Base-by-base conservation (phyloP, 2,113 vertebrate species). In the Sander lucioperca region DNA sequence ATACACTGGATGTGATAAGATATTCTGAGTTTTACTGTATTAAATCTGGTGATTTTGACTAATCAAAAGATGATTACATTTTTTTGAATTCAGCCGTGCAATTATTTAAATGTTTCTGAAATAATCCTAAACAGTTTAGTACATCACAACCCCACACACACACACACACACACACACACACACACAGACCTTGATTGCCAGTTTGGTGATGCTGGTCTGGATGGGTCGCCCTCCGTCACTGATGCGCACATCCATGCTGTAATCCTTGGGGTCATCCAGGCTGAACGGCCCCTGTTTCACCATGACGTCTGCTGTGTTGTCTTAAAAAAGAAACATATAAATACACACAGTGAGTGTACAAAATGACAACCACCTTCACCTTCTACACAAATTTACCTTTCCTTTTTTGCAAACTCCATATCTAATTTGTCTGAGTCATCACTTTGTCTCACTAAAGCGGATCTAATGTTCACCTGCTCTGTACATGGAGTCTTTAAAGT, bases 241-340 rank as follows among this genome's bases (percentile, higher is more conserved):
- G 93, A 99, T 95, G 79, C 96, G 77, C 39, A 99, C 94, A 0
- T 96, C 94, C 83, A 99, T 89, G 67, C 88, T 87, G 91, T 97
- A 95, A 83, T 96, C 94, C 64, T 94, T 95, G 87, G 94, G 83
- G 4, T 95, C 93, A 1, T 99, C 95, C 39, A 95, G 92, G 57
- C 96, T 96, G 83, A 99, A 99, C 48, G 94, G 95, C 7, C 97
- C 97, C 0, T 96, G 95, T 71, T 92, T 97, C 90, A 98, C 95
- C 0, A 92, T 81, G 86, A 99, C 80, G 66, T 92, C 97, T 9
- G 97, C 97, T 0, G 97, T 96, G 94, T 96, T 96, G 90, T 99
- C 98, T 99, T 93, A 2, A 65, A 15, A 91, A 18, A 33, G 11
- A 90, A 83, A 63, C 80, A 77, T 6, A 11, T 73, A 74, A 0